Conservation (phyloP, 2,113 vertebrate genomes). For the Pantherophis guttatus region DNA sequence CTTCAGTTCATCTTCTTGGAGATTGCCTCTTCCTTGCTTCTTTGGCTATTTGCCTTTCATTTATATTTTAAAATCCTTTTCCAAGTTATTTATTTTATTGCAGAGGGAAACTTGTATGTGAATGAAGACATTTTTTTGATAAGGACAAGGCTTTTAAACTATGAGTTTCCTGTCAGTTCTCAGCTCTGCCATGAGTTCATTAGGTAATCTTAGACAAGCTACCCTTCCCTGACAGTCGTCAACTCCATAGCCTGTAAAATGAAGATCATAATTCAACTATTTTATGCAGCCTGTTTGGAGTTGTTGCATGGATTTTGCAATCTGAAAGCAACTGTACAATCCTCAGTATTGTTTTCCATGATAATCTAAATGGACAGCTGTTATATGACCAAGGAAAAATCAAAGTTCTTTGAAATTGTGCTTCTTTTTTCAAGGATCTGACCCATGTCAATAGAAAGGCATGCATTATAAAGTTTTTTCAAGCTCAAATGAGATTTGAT, state of each 20-base stretch:
- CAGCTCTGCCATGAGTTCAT: background rate
- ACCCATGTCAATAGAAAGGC: background rate
- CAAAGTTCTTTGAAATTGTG: background rate
- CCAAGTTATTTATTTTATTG: background rate
- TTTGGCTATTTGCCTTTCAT: background rate
- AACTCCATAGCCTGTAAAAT: background rate
- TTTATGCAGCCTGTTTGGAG: background rate
- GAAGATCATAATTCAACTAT: background rate
- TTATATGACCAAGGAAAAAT: background rate
- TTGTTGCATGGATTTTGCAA: background rate
- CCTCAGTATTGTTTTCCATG: background rate
- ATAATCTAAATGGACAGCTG: background rate
- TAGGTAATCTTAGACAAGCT: background rate
- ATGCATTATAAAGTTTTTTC: background rate
- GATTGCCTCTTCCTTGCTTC: background rate
- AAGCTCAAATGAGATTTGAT: background rate
- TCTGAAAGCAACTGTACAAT: background rate
- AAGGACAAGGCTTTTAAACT: background rate
- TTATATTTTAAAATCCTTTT: background rate
- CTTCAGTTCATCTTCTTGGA: background rate
- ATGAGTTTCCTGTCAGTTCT: background rate
- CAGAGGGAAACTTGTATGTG: background rate
- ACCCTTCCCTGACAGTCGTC: background rate
- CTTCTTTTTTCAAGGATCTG: constrained; percentile 3
- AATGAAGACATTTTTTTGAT: background rate